Evolutionary conservation across 2,797 vertebrate genomes (phyloP), one percentile per base, ranked within the genome.

Genomic region (Tenualosa thibaudeaui): DNA sequence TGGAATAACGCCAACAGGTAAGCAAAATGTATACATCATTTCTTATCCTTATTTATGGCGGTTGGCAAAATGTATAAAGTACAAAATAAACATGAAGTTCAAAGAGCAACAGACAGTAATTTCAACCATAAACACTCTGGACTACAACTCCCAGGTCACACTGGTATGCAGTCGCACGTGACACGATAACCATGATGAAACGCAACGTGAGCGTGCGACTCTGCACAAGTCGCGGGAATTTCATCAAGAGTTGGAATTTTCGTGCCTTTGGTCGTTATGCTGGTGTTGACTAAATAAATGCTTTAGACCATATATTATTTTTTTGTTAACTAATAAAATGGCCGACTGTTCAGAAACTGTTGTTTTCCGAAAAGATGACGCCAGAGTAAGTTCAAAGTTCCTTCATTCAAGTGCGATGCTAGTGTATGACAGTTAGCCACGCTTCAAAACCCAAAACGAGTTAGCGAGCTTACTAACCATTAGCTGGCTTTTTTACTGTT

Each of bases 331-430:
- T 46, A 78, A 40, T 9, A 46, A 46, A 46, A 78, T 78, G 71
- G 6, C 71, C 5, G 37, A 68, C 26, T 82, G 62, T 19, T 40
- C 60, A 51, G 82, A 81, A 65, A 84, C 82, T 50, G 84, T 88
- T 9, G 84, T 88, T 60, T 88, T 82, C 40, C 84, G 82, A 65
- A 82, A 56, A 26, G 82, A 56, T 43, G 71, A 40, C 5, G 26
- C 40, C 19, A 50, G 81, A 53, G 88, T 88, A 85, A 84, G 88
- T 86, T 62, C 37, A 65, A n/a, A 53, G 26, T 68, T 15, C 24
- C 7, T 24, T 82, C 26, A 40, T 10, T 31, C 43, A 54, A 46
- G 58, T 51, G 13, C 50, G 17, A 22, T 56, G 22, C 10, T 43
- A 26, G 5, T 75, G 26, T 17, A 9, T 83, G 82, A 62, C 54